A percentile compares a stretch with the other conserved stretches of the same genome.
Evolutionary conservation across 2,888 invertebrate genomes (phyloP).

Genomic region (Osmoderma eremita): DNA sequence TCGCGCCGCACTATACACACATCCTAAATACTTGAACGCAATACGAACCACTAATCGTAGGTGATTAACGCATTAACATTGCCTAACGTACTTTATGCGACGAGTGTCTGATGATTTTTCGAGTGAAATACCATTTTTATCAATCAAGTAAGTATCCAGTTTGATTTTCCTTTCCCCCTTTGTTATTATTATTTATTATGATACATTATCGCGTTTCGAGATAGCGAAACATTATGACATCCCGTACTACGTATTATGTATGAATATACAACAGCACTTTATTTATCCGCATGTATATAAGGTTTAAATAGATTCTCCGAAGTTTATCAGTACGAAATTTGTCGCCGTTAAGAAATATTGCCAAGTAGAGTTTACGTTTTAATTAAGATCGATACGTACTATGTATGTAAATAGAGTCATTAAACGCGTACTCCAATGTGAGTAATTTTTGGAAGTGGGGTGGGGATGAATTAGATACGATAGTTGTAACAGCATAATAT

Average conservation of each 20-base stretch:
- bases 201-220: constrained; percentile 2
- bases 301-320: constrained; percentile 14
- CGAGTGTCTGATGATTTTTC: constrained; percentile 16
- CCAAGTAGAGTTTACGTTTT: constrained; percentile 8
- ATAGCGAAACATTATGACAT: constrained; percentile 2
- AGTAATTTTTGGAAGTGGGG: constrained; percentile 7
- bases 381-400: constrained; percentile 26
- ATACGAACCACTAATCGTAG: constrained; percentile 18
- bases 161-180: constrained; percentile 4
- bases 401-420: constrained; percentile 32
- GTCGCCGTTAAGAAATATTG: background rate
- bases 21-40: constrained; percentile 27
- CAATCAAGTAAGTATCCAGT: constrained; percentile 29
- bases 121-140: constrained; percentile 9
- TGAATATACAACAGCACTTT: background rate
- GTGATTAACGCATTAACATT: constrained; percentile 29
- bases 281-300: background rate
- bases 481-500: too few relatives aligned
- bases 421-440: constrained; percentile 14
- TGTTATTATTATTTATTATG: constrained; percentile 8
- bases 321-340: constrained; percentile 18
- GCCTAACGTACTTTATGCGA: constrained; percentile 18
- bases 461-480: background rate
- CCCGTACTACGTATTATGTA: background rate
- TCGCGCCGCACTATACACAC: constrained; percentile 36